Evolutionary conservation across 2,113 vertebrate species (phyloP), one percentile per base, ranked within the genome.

Genomic region (Galbula dea): DNA sequence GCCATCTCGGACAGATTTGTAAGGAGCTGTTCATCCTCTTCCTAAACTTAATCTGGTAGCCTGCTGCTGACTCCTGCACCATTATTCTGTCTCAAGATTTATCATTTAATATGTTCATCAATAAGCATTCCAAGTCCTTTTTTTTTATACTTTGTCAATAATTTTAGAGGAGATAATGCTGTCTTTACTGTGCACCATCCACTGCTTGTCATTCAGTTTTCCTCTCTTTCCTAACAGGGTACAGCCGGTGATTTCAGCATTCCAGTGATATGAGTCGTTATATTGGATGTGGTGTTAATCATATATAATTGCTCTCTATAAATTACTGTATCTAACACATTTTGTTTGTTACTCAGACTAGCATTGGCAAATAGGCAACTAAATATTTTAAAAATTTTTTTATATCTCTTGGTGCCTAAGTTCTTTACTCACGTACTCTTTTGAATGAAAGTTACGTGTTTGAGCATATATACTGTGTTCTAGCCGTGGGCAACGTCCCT

Each of bases 361-460:
- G 10, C 54, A 87, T 14, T 86, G 62, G 58, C 54, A 67, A 90
- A 88, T 78, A 68, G 77, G 62, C 57, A 96, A 93, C 52, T 68
- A 83, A 68, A 54, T n/a, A 8, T 67, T 87, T 81, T 59, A 34
- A 3, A 18, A 2, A 12, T 55, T 68, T 68, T 67, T 76, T 2
- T 3, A 46, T 49, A 45, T 74, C 61, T 87, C 66, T 84, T 79
- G 54, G 62, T 88, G 81, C 75, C 93, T 89, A 73, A 76, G 62
- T 85, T 93, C 89, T 85, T 89, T 82, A 85, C 71, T 79, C 58
- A 82, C 30, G 41, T 62, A 34, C 41, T 89, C 34, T 89, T 94
- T 93, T 87, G 81, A 96, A 89, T 73, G 46, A 46, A 93, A 89
- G 62, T 87, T 96, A 57, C 84, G 66, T 95, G 92, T 90, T 63